Base-by-base conservation (phyloP, 2,113 vertebrate species). In the Andinoacara biseriatus region DNA sequence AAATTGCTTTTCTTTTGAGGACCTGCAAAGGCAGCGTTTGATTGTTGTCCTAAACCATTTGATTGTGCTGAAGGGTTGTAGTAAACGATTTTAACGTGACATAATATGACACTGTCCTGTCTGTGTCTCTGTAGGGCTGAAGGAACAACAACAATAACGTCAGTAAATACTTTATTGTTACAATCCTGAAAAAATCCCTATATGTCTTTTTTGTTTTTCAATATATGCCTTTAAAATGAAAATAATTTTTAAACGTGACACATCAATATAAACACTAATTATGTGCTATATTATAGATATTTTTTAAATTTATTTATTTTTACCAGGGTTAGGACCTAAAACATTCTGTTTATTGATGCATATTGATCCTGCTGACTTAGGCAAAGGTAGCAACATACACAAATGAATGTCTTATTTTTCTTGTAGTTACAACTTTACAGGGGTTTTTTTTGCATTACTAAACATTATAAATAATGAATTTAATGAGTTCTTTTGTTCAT, bases 1-100 rank as follows among this genome's bases (percentile, higher is more conserved):
- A 20, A 26, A 69, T 87, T 86, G 87, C 3, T 69, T 60, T 62
- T 81, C 56, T 79, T 87, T 81, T 80, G 20, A 56, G 9, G 52
- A 33, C 46, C 67, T 54, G 67, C 26, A 54, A 72, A 77, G 10
- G 24, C 18, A 63, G 10, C 11, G 0, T 22, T 24, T 56, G 15
- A 6, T 72, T 0, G 0, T 10, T 31, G 20, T 75, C 31, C 5
- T 24, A 17, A 2, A 9, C 10, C 6, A 0, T 18, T 15, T 9
- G 35, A 40, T n/a, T 10, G 7, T 18, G 60, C 54, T 35, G 58
- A n/a, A 5, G 8, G 5, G 7, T 3, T 0, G 1, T 24, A 57
- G 33, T 8, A 7, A 0, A 49, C 38, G 4, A 49, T 2, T 46
- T 46, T 26, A 29, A 26, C 2, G 15, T 67, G 40, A 67, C 26